Percentiles rank a stretch among this genome's conserved stretches.
phyloP scores from a whole-genome alignment of 2,888 invertebrate genomes.

The Dendrolimus pini region DNA sequence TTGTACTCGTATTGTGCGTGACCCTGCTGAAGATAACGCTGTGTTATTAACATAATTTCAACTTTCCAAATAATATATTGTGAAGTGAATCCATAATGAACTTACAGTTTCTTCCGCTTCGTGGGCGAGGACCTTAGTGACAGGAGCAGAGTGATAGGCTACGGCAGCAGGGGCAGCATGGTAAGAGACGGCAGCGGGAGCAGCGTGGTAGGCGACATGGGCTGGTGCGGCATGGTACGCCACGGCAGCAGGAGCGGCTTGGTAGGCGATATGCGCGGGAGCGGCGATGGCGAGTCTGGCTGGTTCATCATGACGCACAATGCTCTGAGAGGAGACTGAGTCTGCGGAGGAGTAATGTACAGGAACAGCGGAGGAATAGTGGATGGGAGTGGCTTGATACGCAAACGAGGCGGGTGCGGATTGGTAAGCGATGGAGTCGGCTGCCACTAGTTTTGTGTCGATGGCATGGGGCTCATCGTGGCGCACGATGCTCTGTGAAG shows the following conservation, averaged over 20 bases:
- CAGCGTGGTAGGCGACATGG: conserved; percentile 28
- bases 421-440: conserved; percentile 17
- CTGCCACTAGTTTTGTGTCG: conserved; percentile 14
- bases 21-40: conserved; percentile 30
- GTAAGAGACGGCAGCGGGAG: conserved; percentile 21
- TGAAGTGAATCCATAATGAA: background rate
- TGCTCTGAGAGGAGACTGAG: conserved; percentile 9
- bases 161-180: conserved; percentile 19
- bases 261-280: conserved; percentile 6
- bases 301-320: conserved; percentile 4
- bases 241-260: conserved; percentile 18
- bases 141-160: conserved; percentile 26
- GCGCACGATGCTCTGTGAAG: conserved; percentile 38
- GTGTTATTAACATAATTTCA: too few relatives aligned
- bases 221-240: conserved; percentile 21
- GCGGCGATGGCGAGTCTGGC: background rate
- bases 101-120: conserved; percentile 33
- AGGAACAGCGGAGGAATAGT: conserved; percentile 14
- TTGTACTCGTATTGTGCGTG: conserved; percentile 69
- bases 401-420: conserved; percentile 17
- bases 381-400: conserved; percentile 16
- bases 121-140: conserved; percentile 24
- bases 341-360: background rate
- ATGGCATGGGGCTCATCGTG: conserved; percentile 31
- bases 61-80: too few relatives aligned